phyloP scores from a whole-genome alignment of 2,888 invertebrate species.

The Hirtodrosophila duncani region DNA sequence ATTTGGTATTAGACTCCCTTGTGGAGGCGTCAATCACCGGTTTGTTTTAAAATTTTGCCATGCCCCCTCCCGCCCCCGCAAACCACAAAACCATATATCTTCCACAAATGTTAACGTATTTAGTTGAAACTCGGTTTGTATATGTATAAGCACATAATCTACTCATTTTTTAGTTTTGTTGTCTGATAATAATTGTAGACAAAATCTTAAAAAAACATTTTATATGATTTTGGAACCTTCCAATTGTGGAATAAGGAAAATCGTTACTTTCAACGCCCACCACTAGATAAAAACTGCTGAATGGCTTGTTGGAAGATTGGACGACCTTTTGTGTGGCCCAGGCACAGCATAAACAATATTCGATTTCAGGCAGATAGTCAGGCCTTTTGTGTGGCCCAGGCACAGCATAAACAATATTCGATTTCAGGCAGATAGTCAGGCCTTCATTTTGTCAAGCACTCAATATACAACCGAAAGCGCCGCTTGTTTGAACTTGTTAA shows the following conservation, averaged over 20 bases:
- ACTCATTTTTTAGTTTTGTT: too few relatives aligned
- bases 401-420: slow-evolving; percentile 45
- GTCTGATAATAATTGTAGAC: too few relatives aligned
- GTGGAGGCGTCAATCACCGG: too few relatives aligned
- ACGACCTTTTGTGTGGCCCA: slow-evolving; percentile 54
- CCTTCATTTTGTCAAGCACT: slow-evolving; percentile 35
- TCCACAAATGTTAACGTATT: too few relatives aligned
- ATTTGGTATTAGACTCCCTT: too few relatives aligned
- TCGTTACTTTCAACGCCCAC: slow-evolving; percentile 61
- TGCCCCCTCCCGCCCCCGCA: background rate
- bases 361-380: slow-evolving; percentile 39
- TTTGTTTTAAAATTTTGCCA: background rate
- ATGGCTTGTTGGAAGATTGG: slow-evolving; percentile 1
- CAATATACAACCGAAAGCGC: slow-evolving; percentile 25
- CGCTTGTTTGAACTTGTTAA: slow-evolving; percentile 26
- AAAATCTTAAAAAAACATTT: slow-evolving; percentile 6
- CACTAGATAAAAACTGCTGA: slow-evolving; percentile 3
- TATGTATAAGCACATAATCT: too few relatives aligned
- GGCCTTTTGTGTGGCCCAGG: slow-evolving; percentile 51
- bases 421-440: slow-evolving; percentile 37
- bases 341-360: slow-evolving; percentile 43
- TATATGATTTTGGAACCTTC: background rate
- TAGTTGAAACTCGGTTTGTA: too few relatives aligned
- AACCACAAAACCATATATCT: background rate
- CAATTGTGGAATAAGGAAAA: slow-evolving; percentile 10